phyloP scores from a whole-genome alignment of 2,888 invertebrate species.

The Melinopterus prodromus region DNA sequence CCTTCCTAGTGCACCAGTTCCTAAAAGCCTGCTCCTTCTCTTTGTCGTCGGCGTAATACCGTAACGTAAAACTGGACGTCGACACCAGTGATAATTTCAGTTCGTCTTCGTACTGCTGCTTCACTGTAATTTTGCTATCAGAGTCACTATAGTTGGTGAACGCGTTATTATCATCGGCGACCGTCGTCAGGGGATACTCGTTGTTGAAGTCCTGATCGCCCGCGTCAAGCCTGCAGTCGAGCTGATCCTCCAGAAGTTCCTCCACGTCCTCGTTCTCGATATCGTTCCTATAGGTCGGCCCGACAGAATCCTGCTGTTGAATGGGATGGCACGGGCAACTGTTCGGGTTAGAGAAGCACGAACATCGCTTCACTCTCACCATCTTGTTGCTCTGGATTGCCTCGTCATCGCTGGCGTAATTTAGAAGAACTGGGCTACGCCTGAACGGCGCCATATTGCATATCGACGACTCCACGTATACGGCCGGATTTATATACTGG shows the following conservation, averaged over 20 bases:
- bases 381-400: conserved; percentile 35
- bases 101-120: conserved; percentile 37
- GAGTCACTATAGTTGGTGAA: conserved; percentile 26
- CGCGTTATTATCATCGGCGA: conserved; percentile 13
- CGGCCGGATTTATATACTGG: conserved; percentile 69
- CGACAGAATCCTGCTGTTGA: neutral
- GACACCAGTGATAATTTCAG: conserved; percentile 42
- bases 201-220: conserved; percentile 31
- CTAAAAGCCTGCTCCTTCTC: conserved; percentile 63
- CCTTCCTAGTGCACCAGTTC: conserved; percentile 64
- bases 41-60: conserved; percentile 47
- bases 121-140: conserved; percentile 36
- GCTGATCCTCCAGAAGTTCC: conserved; percentile 20
- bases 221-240: conserved; percentile 13
- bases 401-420: conserved; percentile 41
- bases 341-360: conserved; percentile 47
- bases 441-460: conserved; percentile 48
- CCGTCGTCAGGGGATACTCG: conserved; percentile 15
- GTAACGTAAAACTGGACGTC: conserved; percentile 34
- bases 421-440: conserved; percentile 45
- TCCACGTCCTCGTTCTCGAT: conserved; percentile 30
- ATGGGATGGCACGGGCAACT: conserved; percentile 48
- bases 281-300: conserved; percentile 24
- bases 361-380: conserved; percentile 49
- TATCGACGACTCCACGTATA: conserved; percentile 64